phyloP scores from a whole-genome alignment of 92 coral and sea anemone genomes.

The Actinernus sp. region DNA sequence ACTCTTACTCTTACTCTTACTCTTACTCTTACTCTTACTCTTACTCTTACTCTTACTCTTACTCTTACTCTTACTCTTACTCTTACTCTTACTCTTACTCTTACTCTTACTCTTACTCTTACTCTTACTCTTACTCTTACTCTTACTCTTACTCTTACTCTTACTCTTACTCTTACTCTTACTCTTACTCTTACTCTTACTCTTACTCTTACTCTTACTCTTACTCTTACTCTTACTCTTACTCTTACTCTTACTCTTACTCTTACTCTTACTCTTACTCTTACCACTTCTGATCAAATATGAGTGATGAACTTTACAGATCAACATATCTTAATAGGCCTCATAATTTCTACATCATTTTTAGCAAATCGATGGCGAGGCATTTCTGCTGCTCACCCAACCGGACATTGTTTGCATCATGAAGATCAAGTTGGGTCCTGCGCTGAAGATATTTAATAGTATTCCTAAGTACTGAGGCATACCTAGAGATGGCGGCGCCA shows the following conservation, averaged over 20 bases:
- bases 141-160: conserved; percentile 3
- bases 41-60: conserved; percentile 4
- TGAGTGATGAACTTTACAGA: too few species aligned
- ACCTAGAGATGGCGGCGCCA: too few species aligned
- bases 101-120: conserved; percentile 6
- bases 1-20: conserved; percentile 10
- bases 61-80: conserved; percentile 10
- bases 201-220: background rate
- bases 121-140: conserved; percentile 9
- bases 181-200: background rate
- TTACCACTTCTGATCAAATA: too few species aligned
- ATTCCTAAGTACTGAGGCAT: conserved; percentile 69
- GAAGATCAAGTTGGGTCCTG: conserved; percentile 96
- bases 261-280: background rate
- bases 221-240: background rate
- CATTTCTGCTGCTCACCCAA: conserved; percentile 74
- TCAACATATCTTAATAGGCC: too few species aligned
- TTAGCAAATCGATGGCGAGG: background rate
- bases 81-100: conserved; percentile 7
- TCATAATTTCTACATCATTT: too few species aligned
- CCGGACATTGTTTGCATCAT: conserved; percentile 92
- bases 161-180: conserved; percentile 1
- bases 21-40: conserved; percentile 7
- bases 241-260: background rate
- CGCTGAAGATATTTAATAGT: conserved; percentile 92